Evolutionary conservation across 2,113 vertebrate species (phyloP).

Genomic region (Passer montanus): DNA sequence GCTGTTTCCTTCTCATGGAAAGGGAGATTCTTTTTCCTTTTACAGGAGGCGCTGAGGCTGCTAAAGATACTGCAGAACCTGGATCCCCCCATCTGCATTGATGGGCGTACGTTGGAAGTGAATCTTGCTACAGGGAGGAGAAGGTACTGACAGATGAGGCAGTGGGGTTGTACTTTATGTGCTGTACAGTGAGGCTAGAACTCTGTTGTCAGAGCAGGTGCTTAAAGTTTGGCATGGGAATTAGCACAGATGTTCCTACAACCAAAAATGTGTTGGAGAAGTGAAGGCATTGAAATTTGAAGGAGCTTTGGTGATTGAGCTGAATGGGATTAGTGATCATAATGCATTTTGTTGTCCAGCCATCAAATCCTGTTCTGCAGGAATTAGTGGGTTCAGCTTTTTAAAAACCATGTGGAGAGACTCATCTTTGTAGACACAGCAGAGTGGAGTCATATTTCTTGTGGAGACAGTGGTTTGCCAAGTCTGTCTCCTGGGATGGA

Average conservation of each 20-base stretch:
- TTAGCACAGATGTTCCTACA: not conserved
- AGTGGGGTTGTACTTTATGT: not conserved
- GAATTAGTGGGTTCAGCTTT: not conserved
- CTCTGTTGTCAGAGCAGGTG: not conserved
- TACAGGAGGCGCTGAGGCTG: conserved; percentile 90
- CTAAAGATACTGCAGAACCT: conserved; percentile 91
- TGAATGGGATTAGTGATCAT: not conserved
- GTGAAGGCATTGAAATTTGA: not conserved
- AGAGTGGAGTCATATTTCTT: not conserved
- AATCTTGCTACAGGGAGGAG: conserved; percentile 87
- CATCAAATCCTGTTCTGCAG: not conserved
- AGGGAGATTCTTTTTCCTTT: conserved; percentile 8
- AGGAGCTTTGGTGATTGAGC: not conserved
- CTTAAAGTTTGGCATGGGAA: not conserved
- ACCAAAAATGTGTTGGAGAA: not conserved
- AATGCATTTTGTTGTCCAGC: not conserved
- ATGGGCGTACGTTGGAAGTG: conserved; percentile 89
- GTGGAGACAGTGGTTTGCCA: not conserved
- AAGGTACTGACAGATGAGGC: conserved; percentile 58
- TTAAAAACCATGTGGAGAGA: not conserved
- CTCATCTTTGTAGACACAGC: not conserved
- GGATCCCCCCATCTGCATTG: conserved; percentile 88
- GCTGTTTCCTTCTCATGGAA: not conserved
- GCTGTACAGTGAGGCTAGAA: not conserved
- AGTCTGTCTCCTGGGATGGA: not conserved